phyloP scores from a whole-genome alignment of 2,888 invertebrate genomes.

The Drosophila quinaria region DNA sequence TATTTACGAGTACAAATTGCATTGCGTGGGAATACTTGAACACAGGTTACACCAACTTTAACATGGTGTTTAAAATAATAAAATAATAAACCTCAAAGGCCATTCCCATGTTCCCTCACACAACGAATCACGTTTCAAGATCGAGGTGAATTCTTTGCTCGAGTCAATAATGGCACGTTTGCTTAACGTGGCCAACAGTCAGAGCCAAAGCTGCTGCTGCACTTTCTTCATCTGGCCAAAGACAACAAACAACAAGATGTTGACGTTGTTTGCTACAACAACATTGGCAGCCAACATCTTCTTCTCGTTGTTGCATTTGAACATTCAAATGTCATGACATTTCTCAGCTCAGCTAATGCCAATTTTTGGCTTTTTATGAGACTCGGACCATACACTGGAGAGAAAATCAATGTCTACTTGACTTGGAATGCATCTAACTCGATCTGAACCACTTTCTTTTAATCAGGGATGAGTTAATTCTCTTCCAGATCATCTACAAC shows the following conservation, averaged over 20 bases:
- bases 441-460: background rate
- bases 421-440: background rate
- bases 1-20: slow-evolving; percentile 56
- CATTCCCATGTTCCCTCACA: slow-evolving; percentile 24
- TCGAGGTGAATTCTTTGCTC: slow-evolving; percentile 79
- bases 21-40: slow-evolving; percentile 53
- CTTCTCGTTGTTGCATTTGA: slow-evolving; percentile 38
- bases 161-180: slow-evolving; percentile 64
- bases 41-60: slow-evolving; percentile 36
- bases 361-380: slow-evolving; percentile 69
- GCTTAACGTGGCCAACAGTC: slow-evolving; percentile 7
- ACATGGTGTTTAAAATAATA: slow-evolving; percentile 44
- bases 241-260: slow-evolving; percentile 9
- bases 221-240: slow-evolving; percentile 36
- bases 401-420: background rate
- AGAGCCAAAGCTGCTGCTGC: slow-evolving; percentile 9
- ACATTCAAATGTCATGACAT: slow-evolving; percentile 74
- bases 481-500: no score
- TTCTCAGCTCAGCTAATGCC: slow-evolving; percentile 61
- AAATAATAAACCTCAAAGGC: slow-evolving; percentile 48
- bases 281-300: slow-evolving; percentile 28
- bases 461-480: background rate
- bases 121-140: slow-evolving; percentile 83
- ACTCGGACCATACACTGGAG: slow-evolving; percentile 22
- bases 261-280: slow-evolving; percentile 9